These are phyloP conservation scores for Semaprochilodus insignis DNA, from an alignment of 2,797 vertebrate species.

Conservation along the genomic window DNA sequence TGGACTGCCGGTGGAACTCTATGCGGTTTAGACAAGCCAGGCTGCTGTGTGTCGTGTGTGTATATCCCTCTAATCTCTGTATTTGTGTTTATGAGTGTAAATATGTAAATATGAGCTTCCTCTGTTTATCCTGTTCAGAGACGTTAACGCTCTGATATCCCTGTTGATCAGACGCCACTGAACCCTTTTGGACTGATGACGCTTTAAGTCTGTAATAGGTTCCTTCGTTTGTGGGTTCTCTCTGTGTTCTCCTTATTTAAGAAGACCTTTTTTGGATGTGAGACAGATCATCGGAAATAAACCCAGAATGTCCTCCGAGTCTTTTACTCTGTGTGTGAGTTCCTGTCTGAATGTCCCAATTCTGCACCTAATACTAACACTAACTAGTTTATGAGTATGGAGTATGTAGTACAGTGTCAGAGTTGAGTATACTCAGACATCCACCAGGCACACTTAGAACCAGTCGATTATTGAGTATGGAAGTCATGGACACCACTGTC, in stretches of 20 bases:
- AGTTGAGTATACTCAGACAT: too few species aligned
- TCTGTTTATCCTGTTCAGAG: slow-evolving; percentile 34
- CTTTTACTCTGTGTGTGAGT: neutral
- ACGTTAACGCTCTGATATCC: neutral
- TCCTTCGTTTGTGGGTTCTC: slow-evolving; percentile 52
- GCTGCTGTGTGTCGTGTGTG: slow-evolving; percentile 1
- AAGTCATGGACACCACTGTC: too few species aligned
- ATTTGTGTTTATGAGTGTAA: slow-evolving; percentile 47
- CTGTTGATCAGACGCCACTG: slow-evolving; percentile 47
- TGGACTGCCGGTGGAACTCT: slow-evolving; percentile 40
- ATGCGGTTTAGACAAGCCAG: slow-evolving; percentile 48
- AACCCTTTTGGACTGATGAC: slow-evolving; percentile 41
- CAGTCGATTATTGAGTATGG: too few species aligned
- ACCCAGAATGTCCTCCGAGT: slow-evolving; percentile 31
- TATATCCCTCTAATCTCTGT: slow-evolving; percentile 43
- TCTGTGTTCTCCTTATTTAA: slow-evolving; percentile 61
- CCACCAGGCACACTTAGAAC: too few species aligned
- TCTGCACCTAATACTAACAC: too few species aligned
- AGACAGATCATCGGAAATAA: slow-evolving; percentile 53
- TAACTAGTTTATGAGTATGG: too few species aligned
- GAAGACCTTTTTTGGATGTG: slow-evolving; percentile 20
- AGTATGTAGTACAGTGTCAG: too few species aligned
- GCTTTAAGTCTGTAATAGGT: slow-evolving; percentile 47
- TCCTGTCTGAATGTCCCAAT: too few species aligned
- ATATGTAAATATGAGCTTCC: slow-evolving; percentile 53